A percentile compares a stretch with the other conserved stretches of the same genome.
These are phyloP conservation scores for Xylota segnis DNA, from an alignment of 2,888 invertebrate species.

Conservation along the genomic window DNA sequence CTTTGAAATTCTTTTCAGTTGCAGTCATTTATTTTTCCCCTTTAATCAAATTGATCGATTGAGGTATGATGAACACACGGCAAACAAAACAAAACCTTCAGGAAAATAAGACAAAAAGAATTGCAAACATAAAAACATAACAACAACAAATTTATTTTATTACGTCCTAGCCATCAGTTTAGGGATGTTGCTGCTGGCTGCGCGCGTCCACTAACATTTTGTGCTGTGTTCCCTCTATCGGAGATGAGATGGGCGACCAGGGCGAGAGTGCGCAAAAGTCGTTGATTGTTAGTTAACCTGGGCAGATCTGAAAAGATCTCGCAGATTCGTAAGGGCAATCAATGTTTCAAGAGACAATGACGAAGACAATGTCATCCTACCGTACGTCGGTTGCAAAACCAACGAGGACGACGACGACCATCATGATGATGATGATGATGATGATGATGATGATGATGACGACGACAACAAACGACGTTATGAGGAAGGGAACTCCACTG, in stretches of 20 bases:
- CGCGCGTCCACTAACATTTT: conserved; percentile 9
- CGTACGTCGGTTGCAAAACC: conserved; percentile 17
- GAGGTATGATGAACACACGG: conserved; percentile 33
- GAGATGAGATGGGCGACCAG: conserved; percentile 58
- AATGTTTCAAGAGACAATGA: conserved; percentile 76
- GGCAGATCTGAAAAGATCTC: conserved; percentile 70
- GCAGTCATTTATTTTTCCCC: conserved; percentile 33
- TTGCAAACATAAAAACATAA: conserved; percentile 59
- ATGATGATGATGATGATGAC: conserved; percentile 48
- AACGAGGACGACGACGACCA: neutral
- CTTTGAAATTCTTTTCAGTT: conserved; percentile 36
- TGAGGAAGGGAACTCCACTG: conserved; percentile 75
- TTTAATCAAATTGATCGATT: conserved; percentile 76
- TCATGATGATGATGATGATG: conserved; percentile 26
- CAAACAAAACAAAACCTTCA: conserved; percentile 8
- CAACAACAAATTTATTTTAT: conserved; percentile 77
- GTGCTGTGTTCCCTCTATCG: conserved; percentile 56
- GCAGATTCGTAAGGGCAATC: conserved; percentile 71
- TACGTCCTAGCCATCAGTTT: conserved; percentile 69
- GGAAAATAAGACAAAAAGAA: conserved; percentile 31
- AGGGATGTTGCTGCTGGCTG: conserved; percentile 35
- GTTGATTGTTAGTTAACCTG: conserved; percentile 76
- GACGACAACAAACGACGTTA: conserved; percentile 61
- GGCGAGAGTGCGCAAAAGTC: conserved; percentile 58
- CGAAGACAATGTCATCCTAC: conserved; percentile 75